phyloP scores from a whole-genome alignment of 92 coral and sea anemone species.

The Palythoa grandiflora region DNA sequence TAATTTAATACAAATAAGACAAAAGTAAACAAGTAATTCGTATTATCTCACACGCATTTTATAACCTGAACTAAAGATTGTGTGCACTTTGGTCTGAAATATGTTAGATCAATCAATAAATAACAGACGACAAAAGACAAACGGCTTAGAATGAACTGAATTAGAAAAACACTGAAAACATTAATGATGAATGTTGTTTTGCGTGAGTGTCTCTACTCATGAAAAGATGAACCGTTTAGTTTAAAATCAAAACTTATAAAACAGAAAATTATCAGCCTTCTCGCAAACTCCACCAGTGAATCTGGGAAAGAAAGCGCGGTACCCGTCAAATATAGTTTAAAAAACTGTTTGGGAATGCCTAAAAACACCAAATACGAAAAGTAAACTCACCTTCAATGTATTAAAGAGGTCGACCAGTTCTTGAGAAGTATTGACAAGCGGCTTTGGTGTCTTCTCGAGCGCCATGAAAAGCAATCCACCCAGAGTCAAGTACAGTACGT shows the following conservation, averaged over 20 bases:
- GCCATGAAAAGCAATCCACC: conserved; percentile 85
- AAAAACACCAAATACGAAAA: too few relatives aligned
- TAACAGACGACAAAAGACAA: background rate
- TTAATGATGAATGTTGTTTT: background rate
- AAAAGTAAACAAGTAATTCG: background rate
- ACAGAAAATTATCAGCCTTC: too few relatives aligned
- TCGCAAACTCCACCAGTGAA: too few relatives aligned
- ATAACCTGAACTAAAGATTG: too few relatives aligned
- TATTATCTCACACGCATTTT: too few relatives aligned
- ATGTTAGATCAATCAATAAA: background rate
- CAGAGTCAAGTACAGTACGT: conserved; percentile 74
- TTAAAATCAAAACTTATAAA: background rate
- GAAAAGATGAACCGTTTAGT: background rate
- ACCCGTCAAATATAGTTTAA: too few relatives aligned
- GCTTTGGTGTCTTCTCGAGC: conserved; percentile 68
- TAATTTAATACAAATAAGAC: background rate
- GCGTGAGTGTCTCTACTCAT: background rate
- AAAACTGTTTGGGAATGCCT: too few relatives aligned
- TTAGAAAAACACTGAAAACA: background rate
- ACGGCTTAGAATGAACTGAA: background rate
- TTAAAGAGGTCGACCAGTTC: conserved; percentile 79
- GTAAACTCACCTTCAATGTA: conserved; percentile 78
- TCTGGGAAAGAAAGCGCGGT: too few relatives aligned
- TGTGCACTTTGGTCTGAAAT: too few relatives aligned
- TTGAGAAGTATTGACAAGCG: conserved; percentile 67